Percentiles rank a stretch among this genome's conserved stretches.
Conservation (phyloP, 2,113 vertebrate genomes). For the Podiceps cristatus region DNA sequence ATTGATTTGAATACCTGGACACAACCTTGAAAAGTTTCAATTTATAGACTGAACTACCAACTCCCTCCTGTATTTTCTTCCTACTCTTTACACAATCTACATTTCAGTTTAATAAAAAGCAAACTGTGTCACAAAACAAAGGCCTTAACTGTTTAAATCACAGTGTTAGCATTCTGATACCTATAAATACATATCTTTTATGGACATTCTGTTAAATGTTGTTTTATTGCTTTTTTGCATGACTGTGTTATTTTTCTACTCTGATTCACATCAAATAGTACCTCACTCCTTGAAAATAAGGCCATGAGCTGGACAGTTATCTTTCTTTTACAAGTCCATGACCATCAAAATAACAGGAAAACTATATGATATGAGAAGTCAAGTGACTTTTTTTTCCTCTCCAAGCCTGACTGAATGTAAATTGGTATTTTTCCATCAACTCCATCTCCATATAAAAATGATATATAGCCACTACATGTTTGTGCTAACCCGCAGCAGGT, state of each 20-base stretch:
- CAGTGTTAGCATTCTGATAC: background rate
- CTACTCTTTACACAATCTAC: background rate
- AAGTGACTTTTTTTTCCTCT: background rate
- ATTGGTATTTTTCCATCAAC: background rate
- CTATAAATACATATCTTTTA: background rate
- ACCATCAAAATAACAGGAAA: background rate
- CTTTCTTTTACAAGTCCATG: background rate
- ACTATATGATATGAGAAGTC: background rate
- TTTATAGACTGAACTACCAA: background rate
- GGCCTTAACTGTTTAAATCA: background rate
- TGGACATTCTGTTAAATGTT: background rate
- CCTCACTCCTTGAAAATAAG: background rate
- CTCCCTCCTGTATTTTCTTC: background rate
- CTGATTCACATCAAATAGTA: background rate
- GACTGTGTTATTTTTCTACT: background rate
- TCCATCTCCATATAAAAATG: background rate
- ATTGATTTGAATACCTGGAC: slow-evolving; percentile 24
- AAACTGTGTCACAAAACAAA: background rate
- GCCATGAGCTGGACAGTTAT: background rate
- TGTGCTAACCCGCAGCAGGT: background rate
- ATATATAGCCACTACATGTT: background rate
- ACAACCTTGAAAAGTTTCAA: slow-evolving; percentile 47
- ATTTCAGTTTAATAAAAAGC: background rate
- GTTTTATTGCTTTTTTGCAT: background rate
- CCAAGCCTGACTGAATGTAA: background rate